Base-by-base conservation (phyloP, 2,113 vertebrate genomes). In the Crypturellus undulatus region DNA sequence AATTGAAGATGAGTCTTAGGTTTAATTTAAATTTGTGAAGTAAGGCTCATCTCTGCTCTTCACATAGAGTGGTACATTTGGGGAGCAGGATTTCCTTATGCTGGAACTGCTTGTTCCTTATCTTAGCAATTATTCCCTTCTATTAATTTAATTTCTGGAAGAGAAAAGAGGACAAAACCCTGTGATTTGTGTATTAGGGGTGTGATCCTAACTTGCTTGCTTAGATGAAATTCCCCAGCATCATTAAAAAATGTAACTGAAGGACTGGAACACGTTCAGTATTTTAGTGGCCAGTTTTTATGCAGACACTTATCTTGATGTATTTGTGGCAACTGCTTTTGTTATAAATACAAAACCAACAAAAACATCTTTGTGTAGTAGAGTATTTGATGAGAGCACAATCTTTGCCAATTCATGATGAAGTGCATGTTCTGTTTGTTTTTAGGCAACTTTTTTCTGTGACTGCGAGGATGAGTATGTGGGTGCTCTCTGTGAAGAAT, bases 401-500 rank as follows among this genome's bases (percentile, higher is more conserved):
- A 30, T 3, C 19, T 94, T 91, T 52, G 43, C 92, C 59, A 63
- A n/a, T 26, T 34, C 47, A 3, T 19, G 70, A 10, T 81, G 65
- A 89, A 52, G 9, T 28, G 22, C 9, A 3, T 26, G 7, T 8
- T 12, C 11, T 91, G 9, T 87, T 96, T 93, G n/a, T 73, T 97
- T 93, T 42, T 24, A 99, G 99, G 98, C 97, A 92, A 98, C 98
- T 1, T 99, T 99, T 97, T 99, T 98, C 96, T 99, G 99, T 21
- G 97, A 98, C 85, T 99, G 99, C 4, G 98, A 99, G 43, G 98
- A 98, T 25, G 96, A 97, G 15, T 99, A 99, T 62, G 97, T 96
- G 14, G 99, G 99, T 4, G 97, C 98, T 59, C 98, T 98, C 96
- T 99, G 99, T 79, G 99, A 99, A 95, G 99, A 99, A 94, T 99